Percentiles rank a stretch among this genome's conserved stretches.
Conservation (phyloP, 2,888 invertebrate genomes). For the Tenthredo scrophulariae region DNA sequence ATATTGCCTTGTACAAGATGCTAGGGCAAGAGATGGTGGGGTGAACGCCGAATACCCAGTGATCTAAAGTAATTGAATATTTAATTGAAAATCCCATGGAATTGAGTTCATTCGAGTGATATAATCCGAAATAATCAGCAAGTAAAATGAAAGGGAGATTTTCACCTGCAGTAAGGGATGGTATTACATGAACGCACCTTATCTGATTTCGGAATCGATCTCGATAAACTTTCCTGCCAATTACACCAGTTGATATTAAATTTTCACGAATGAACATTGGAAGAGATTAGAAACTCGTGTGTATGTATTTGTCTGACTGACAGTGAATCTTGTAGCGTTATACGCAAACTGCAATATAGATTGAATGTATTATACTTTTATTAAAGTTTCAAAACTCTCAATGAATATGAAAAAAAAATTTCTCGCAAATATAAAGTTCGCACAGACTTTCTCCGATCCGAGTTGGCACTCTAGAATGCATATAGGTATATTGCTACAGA, state of each 20-base stretch:
- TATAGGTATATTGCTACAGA: not conserved
- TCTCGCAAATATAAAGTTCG: not conserved
- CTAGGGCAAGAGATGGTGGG: not conserved
- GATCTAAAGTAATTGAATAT: slow-evolving; percentile 41
- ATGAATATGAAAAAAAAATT: not conserved
- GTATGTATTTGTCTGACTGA: not conserved
- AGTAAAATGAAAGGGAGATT: slow-evolving; percentile 12
- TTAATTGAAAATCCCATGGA: slow-evolving; percentile 25
- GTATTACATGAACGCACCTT: not conserved
- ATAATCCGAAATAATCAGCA: not conserved
- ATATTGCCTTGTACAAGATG: not conserved
- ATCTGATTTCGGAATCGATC: too few relatives aligned
- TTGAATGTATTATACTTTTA: not conserved
- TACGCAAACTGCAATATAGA: not conserved
- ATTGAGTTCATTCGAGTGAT: slow-evolving; percentile 23
- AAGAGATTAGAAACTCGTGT: not conserved
- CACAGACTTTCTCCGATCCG: not conserved
- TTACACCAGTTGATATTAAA: not conserved
- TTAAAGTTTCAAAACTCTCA: not conserved
- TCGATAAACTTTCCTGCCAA: not conserved
- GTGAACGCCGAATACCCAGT: not conserved
- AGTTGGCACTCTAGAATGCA: slow-evolving; percentile 20
- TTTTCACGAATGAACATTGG: not conserved
- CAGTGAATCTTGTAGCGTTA: not conserved
- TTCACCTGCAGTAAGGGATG: not conserved